These are phyloP conservation scores for Okamejei kenojei DNA, from an alignment of 2,797 vertebrate genomes.

Conservation along the genomic window DNA sequence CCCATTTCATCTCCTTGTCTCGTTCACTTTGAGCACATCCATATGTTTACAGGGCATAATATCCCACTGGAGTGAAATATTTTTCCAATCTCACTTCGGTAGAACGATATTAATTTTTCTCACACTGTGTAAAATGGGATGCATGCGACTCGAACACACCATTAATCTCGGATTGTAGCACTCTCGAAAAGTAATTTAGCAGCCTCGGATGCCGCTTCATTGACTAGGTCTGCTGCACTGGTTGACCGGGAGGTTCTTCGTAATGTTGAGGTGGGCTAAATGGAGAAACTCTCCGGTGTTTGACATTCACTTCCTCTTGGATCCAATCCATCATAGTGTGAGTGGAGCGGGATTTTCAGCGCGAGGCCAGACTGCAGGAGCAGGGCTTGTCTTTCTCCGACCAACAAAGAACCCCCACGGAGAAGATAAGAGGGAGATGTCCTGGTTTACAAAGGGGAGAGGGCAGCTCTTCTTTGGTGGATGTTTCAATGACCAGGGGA, in stretches of 20 bases:
- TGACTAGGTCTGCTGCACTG: not conserved
- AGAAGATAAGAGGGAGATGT: too few species aligned
- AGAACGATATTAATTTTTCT: slow-evolving; percentile 20
- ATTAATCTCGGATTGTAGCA: not conserved
- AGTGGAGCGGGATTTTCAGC: too few species aligned
- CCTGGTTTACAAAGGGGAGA: too few species aligned
- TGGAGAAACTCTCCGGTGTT: not conserved
- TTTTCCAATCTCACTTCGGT: slow-evolving; percentile 8
- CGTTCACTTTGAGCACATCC: not conserved
- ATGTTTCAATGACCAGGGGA: too few species aligned
- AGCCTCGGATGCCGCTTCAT: not conserved
- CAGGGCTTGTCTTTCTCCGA: too few species aligned
- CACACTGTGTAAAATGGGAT: slow-evolving; percentile 13
- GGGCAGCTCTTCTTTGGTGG: too few species aligned
- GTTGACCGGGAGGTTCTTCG: not conserved
- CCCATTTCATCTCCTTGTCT: too few species aligned
- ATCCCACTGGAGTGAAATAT: not conserved
- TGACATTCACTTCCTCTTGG: not conserved
- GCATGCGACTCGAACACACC: not conserved
- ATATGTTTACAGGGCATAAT: not conserved
- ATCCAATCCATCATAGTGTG: not conserved
- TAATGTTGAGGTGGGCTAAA: too few species aligned
- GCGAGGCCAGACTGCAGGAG: too few species aligned
- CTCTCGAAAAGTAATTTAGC: not conserved
- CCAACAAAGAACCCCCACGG: too few species aligned